Conservation (phyloP, 2,797 vertebrate genomes). For the Lepilemur septentrionalis region DNA sequence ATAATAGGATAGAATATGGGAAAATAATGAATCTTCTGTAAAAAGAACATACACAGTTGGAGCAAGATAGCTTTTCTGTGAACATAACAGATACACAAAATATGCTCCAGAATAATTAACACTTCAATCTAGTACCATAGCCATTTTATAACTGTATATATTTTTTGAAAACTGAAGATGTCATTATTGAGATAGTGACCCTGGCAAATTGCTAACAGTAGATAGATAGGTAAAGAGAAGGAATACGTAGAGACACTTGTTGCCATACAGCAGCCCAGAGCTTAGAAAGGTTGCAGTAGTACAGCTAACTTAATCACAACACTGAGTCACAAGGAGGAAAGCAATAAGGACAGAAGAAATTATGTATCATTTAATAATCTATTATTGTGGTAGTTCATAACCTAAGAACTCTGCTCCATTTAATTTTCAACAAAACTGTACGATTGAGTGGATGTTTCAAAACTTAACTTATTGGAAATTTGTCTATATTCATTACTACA, state of each 20-base stretch:
- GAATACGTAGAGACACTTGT: neutral
- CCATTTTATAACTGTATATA: neutral
- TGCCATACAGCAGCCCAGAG: neutral
- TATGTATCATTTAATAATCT: neutral
- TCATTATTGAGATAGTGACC: neutral
- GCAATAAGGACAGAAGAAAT: neutral
- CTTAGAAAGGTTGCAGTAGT: neutral
- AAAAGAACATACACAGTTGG: neutral
- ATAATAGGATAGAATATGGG: neutral
- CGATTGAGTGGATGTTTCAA: neutral
- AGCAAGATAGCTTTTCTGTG: neutral
- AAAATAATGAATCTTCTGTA: neutral
- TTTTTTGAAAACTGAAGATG: neutral
- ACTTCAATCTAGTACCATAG: neutral
- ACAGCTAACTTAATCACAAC: neutral
- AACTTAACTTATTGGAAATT: neutral
- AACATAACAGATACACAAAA: neutral
- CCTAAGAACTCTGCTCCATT: neutral
- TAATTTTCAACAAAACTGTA: neutral
- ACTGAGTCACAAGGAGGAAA: neutral
- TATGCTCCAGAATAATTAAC: neutral
- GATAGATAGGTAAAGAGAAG: neutral
- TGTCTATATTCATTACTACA: neutral
- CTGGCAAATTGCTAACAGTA: neutral
- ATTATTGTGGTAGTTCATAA: neutral